Evolutionary conservation across 1,140 invertebrate species (phyloP).

Genomic region (Caenorhabditis tropicalis): DNA sequence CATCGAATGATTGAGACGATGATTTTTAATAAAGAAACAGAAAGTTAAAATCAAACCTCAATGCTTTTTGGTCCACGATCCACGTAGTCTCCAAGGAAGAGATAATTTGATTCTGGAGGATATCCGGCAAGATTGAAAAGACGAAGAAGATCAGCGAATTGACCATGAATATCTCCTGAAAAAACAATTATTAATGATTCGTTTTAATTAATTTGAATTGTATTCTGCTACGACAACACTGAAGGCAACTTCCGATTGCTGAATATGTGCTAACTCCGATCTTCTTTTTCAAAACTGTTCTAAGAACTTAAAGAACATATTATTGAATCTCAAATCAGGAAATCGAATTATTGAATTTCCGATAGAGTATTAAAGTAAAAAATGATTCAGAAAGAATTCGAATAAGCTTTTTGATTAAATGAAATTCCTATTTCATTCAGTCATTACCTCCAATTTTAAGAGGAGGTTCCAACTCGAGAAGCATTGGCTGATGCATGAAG

Average conservation of each 20-base stretch:
- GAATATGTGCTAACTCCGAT: too few species aligned
- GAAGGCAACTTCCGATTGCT: too few species aligned
- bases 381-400: background rate
- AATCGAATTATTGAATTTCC: background rate
- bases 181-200: too few species aligned
- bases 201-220: too few species aligned
- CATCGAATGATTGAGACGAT: background rate
- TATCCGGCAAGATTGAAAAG: conserved; percentile 68
- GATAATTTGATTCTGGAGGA: conserved; percentile 70
- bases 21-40: background rate
- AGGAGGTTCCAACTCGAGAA: conserved; percentile 76
- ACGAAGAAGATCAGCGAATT: conserved; percentile 67
- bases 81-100: conserved; percentile 71
- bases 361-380: background rate
- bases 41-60: too few species aligned
- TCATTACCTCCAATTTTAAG: conserved; percentile 75
- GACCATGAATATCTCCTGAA: conserved; percentile 69
- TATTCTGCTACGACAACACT: too few species aligned
- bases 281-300: too few species aligned
- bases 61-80: conserved; percentile 76
- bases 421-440: background rate
- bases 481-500: conserved; percentile 77
- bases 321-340: too few species aligned
- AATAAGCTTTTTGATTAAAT: too few species aligned
- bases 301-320: too few species aligned